Conservation (phyloP, 2,888 invertebrate species). For the Callimorpha dominula region DNA sequence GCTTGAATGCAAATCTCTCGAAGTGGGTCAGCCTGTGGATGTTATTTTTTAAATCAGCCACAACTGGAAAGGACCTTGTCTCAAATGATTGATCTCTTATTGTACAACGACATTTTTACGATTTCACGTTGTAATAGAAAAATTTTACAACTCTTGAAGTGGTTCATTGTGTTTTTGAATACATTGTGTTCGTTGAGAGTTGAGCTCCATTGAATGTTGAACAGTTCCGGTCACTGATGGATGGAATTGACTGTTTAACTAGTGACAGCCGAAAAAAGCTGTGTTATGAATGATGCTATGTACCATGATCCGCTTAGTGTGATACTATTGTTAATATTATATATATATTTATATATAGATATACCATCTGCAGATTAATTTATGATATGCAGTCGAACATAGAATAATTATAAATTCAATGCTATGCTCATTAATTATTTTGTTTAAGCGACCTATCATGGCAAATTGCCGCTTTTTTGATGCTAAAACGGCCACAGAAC, state of each 20-base stretch:
- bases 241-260: slow-evolving; percentile 70
- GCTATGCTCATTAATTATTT: background rate
- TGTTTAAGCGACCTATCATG: background rate
- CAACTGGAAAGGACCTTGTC: slow-evolving; percentile 72
- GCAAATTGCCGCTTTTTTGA: slow-evolving; percentile 10
- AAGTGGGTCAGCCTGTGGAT: slow-evolving; percentile 80
- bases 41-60: slow-evolving; percentile 80
- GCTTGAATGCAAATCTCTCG: slow-evolving; percentile 83
- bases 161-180: slow-evolving; percentile 66
- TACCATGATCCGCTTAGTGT: slow-evolving; percentile 20
- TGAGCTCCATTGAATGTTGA: slow-evolving; percentile 64
- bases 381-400: background rate
- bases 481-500: slow-evolving; percentile 1
- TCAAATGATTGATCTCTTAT: slow-evolving; percentile 82
- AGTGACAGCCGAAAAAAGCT: slow-evolving; percentile 42
- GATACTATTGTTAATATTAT: slow-evolving; percentile 4
- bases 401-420: background rate
- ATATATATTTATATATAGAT: background rate
- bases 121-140: slow-evolving; percentile 74
- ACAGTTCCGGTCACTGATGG: slow-evolving; percentile 79
- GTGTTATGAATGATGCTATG: slow-evolving; percentile 47
- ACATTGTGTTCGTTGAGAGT: slow-evolving; percentile 61
- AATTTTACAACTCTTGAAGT: slow-evolving; percentile 69
- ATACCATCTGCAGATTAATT: background rate
- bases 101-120: slow-evolving; percentile 79